Conservation (phyloP, 2,888 invertebrate genomes). For the Micoletzkya japonica region DNA sequence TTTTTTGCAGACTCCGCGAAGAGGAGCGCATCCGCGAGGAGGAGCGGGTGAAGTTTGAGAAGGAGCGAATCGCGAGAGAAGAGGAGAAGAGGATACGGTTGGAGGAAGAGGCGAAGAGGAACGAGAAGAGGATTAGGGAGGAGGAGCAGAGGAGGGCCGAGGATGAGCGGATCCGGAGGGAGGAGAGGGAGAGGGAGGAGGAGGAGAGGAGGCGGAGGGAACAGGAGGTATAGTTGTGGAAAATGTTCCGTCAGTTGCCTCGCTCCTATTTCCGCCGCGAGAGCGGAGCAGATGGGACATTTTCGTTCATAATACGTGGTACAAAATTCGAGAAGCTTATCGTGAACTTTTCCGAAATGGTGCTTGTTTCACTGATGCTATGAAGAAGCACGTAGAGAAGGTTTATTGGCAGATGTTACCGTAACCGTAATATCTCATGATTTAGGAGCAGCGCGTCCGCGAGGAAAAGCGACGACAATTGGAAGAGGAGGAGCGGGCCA, state of each 20-base stretch:
- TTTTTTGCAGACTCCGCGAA: neutral
- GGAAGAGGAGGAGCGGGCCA: conserved; percentile 8
- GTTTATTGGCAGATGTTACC: no score
- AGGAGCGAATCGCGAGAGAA: neutral
- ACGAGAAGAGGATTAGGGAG: conserved; percentile 4
- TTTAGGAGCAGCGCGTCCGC: conserved; percentile 1
- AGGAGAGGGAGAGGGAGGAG: conserved; percentile 8
- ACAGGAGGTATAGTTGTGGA: no score
- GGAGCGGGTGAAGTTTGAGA: neutral
- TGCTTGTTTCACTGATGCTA: no score
- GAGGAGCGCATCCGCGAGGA: neutral
- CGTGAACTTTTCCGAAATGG: no score
- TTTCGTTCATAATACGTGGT: no score
- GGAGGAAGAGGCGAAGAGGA: conserved; percentile 4
- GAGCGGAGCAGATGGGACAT: no score
- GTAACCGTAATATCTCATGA: neutral
- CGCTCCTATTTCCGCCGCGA: no score
- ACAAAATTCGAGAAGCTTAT: no score
- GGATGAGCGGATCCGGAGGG: neutral
- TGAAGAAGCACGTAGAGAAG: no score
- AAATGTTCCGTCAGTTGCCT: no score
- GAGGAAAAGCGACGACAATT: conserved; percentile 17
- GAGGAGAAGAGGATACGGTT: neutral
- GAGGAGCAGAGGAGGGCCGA: conserved; percentile 15
- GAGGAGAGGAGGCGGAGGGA: conserved; percentile 2